These are phyloP conservation scores for Eretmochelys imbricata DNA, from an alignment of 2,113 vertebrate genomes.

Conservation along the genomic window DNA sequence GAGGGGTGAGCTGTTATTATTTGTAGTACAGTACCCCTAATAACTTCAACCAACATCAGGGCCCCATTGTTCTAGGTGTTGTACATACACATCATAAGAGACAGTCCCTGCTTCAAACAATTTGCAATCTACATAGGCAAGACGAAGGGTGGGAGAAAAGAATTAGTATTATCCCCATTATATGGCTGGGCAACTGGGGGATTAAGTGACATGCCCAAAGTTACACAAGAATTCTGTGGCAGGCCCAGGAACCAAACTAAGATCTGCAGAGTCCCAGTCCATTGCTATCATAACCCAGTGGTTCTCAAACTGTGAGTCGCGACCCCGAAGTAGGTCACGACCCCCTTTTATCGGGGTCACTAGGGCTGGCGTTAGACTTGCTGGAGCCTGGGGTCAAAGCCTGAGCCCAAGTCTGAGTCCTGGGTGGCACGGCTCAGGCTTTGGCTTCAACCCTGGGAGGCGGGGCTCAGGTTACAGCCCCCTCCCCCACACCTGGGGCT, in stretches of 20 bases:
- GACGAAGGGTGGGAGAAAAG: fast-evolving
- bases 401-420: no score
- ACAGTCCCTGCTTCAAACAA: fast-evolving
- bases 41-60: neutral
- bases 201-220: conserved; percentile 19
- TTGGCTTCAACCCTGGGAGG: no score
- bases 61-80: neutral
- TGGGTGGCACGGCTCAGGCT: no score
- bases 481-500: no score
- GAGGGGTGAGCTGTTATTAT: neutral
- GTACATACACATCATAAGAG: neutral
- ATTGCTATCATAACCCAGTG: neutral
- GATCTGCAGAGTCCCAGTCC: fast-evolving
- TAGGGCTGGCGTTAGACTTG: no score
- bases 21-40: fast-evolving
- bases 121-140: neutral
- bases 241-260: neutral
- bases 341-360: no score
- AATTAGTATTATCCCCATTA: fast-evolving
- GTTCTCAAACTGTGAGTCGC: no score
- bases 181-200: neutral
- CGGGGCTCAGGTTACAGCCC: no score
- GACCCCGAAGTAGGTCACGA: no score
- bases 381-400: no score
- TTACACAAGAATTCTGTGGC: neutral